Percentiles rank a stretch among this genome's conserved stretches.
These are phyloP conservation scores for Panthera leo DNA, from an alignment of 2,113 vertebrate genomes.

Conservation along the genomic window DNA sequence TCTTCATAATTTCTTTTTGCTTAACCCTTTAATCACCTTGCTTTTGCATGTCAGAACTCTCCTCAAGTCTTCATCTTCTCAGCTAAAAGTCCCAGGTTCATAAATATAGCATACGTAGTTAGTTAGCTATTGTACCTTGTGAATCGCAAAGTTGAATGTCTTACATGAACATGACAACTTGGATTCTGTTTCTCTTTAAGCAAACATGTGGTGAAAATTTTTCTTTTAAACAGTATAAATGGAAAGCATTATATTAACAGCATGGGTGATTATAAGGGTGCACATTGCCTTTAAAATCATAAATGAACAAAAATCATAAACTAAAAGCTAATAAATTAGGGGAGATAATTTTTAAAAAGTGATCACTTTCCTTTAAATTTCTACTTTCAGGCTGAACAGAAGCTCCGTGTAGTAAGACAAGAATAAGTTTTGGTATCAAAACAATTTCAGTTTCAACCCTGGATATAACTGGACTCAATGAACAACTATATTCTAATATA, in stretches of 20 bases:
- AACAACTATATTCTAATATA: neutral
- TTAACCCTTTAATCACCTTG: neutral
- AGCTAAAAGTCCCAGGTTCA: neutral
- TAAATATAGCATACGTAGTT: neutral
- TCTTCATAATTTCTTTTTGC: neutral
- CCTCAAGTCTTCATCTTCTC: neutral
- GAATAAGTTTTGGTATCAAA: neutral
- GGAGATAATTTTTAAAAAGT: neutral
- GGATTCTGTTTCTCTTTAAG: conserved; percentile 32
- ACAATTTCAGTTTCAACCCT: neutral
- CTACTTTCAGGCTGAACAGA: neutral
- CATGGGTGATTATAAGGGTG: neutral
- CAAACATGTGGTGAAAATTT: neutral
- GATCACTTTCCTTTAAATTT: conserved; percentile 14
- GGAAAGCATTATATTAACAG: neutral
- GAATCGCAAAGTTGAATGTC: neutral
- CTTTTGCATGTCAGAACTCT: neutral
- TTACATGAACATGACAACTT: neutral
- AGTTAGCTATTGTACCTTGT: neutral
- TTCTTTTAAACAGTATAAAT: neutral
- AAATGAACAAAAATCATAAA: conserved; percentile 17
- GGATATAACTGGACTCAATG: neutral
- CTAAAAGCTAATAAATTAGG: neutral
- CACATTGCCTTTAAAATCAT: neutral
- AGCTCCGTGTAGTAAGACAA: neutral